A percentile compares a stretch with the other conserved stretches of the same genome.
phyloP scores from a whole-genome alignment of 2,888 invertebrate species.

The Hecatera dysodea region DNA sequence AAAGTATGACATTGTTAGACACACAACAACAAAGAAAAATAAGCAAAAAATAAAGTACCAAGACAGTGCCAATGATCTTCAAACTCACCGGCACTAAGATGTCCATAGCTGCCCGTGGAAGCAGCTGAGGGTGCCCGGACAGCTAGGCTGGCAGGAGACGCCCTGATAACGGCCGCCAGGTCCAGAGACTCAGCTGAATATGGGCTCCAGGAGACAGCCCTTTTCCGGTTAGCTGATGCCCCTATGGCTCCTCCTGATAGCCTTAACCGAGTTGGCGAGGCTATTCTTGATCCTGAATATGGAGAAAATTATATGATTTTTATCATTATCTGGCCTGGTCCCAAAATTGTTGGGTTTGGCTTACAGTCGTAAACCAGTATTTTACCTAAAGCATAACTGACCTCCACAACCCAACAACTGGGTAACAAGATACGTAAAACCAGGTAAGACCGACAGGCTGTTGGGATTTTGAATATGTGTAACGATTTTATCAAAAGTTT shows the following conservation, averaged over 20 bases:
- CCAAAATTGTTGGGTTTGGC: too few relatives aligned
- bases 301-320: not conserved
- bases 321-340: not conserved
- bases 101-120: constrained; percentile 98
- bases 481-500: not conserved
- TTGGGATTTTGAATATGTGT: not conserved
- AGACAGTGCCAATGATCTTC: constrained; percentile 54
- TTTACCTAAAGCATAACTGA: too few relatives aligned
- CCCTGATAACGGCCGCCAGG: constrained; percentile 98
- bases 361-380: too few relatives aligned
- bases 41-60: constrained; percentile 54
- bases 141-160: constrained; percentile 97
- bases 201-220: constrained; percentile 98
- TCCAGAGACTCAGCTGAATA: constrained; percentile 98
- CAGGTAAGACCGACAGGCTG: too few relatives aligned
- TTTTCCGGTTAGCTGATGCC: constrained; percentile 94
- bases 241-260: constrained; percentile 87
- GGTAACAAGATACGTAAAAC: too few relatives aligned
- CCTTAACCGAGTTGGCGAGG: constrained; percentile 86
- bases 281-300: constrained; percentile 87
- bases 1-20: constrained; percentile 4
- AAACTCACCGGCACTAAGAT: constrained; percentile 96
- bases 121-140: constrained; percentile 96
- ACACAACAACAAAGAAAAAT: constrained; percentile 27
- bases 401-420: too few relatives aligned